Evolutionary conservation across 2,113 vertebrate genomes (phyloP).

Genomic region (Suricata suricatta): DNA sequence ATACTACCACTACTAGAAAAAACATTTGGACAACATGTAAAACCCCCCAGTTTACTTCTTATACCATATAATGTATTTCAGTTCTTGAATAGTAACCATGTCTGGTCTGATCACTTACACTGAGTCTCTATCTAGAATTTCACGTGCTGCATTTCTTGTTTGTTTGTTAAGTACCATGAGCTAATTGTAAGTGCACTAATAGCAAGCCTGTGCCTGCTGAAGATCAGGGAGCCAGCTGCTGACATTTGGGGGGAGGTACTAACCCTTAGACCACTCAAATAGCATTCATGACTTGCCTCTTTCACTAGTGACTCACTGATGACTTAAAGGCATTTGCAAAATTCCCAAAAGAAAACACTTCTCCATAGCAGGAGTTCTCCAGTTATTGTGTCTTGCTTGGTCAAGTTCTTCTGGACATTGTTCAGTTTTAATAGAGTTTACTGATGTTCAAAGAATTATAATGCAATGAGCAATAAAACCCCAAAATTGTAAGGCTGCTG

Average conservation of each 20-base stretch:
- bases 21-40: background rate
- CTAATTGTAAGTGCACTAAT: background rate
- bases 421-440: background rate
- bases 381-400: background rate
- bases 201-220: background rate
- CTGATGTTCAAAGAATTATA: conserved; percentile 38
- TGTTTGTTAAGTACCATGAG: background rate
- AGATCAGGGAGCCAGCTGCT: background rate
- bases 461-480: background rate
- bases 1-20: background rate
- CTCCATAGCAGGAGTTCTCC: background rate
- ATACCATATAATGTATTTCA: background rate
- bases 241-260: background rate
- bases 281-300: background rate
- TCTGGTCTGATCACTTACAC: background rate
- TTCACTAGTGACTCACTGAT: conserved; percentile 24
- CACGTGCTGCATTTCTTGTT: background rate
- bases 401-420: background rate
- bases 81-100: background rate
- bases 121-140: background rate
- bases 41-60: background rate
- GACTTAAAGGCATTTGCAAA: background rate
- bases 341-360: background rate
- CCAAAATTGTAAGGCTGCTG: background rate
- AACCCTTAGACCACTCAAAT: background rate